These are phyloP conservation scores for Coelogynopora nodosa DNA, from an alignment of 2,888 invertebrate species.

Conservation along the genomic window DNA sequence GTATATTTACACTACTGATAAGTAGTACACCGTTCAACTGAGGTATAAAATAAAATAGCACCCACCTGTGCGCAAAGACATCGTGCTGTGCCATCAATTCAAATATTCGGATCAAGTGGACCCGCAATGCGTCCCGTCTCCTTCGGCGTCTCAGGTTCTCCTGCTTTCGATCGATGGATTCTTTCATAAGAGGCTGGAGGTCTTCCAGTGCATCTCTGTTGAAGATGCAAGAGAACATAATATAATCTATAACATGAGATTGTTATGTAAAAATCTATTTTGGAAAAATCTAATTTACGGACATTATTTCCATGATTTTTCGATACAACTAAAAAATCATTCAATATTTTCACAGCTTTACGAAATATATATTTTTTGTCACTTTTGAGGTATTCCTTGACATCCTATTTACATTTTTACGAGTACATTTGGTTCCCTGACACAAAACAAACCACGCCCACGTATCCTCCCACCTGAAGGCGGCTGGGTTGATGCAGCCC, in stretches of 20 bases:
- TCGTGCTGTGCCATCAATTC: conserved; percentile 76
- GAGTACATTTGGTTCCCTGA: too few relatives aligned
- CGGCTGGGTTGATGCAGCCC: conserved; percentile 88
- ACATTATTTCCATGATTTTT: too few relatives aligned
- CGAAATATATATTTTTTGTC: too few relatives aligned
- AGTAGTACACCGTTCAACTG: conserved; percentile 2
- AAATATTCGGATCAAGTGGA: conserved; percentile 84
- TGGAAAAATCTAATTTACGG: too few relatives aligned
- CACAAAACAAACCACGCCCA: too few relatives aligned
- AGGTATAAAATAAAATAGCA: background rate
- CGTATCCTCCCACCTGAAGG: conserved; percentile 80
- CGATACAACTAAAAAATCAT: too few relatives aligned
- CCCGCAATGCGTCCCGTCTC: conserved; percentile 81
- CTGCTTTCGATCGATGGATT: conserved; percentile 92
- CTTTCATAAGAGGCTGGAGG: conserved; percentile 80
- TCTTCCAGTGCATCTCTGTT: conserved; percentile 91
- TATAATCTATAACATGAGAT: conserved; percentile 44
- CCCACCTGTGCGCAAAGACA: conserved; percentile 58
- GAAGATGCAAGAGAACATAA: conserved; percentile 36
- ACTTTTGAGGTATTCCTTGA: too few relatives aligned
- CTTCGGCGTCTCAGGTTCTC: conserved; percentile 88
- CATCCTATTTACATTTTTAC: too few relatives aligned
- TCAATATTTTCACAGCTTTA: too few relatives aligned
- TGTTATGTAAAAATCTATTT: too few relatives aligned
- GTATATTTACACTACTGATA: background rate